phyloP scores from a whole-genome alignment of 2,113 vertebrate species.

The Ammospiza nelsoni region DNA sequence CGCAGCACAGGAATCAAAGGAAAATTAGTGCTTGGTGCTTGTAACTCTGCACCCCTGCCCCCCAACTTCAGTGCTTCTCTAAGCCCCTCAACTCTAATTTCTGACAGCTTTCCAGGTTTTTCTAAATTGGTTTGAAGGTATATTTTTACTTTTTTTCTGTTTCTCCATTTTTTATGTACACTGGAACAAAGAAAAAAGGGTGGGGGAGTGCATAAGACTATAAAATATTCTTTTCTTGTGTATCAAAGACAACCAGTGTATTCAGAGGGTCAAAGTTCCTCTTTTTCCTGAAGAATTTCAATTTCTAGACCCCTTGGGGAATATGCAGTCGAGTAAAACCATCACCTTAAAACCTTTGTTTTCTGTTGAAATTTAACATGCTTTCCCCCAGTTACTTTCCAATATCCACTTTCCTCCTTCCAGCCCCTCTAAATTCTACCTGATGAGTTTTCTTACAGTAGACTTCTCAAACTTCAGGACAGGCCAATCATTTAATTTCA shows the following conservation, averaged over 20 bases:
- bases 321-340: background rate
- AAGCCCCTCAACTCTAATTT: background rate
- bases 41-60: background rate
- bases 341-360: constrained; percentile 2
- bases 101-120: background rate
- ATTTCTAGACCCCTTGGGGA: constrained; percentile 14
- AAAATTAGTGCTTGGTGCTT: background rate
- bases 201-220: background rate
- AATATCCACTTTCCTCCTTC: accelerated
- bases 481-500: background rate
- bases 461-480: background rate
- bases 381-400: background rate
- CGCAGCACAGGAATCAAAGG: background rate
- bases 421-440: background rate
- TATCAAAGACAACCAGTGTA: constrained; percentile 47
- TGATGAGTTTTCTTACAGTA: background rate
- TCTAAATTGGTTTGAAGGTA: constrained; percentile 29
- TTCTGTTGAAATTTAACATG: constrained; percentile 23
- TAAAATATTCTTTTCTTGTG: constrained; percentile 50
- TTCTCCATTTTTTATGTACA: background rate
- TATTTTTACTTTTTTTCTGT: constrained; percentile 14
- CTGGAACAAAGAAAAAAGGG: background rate
- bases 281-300: constrained; percentile 14
- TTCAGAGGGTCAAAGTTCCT: constrained; percentile 39
- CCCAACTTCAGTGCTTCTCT: background rate